Evolutionary conservation across 2,797 vertebrate species (phyloP).

Genomic region (Malurus splendens): DNA sequence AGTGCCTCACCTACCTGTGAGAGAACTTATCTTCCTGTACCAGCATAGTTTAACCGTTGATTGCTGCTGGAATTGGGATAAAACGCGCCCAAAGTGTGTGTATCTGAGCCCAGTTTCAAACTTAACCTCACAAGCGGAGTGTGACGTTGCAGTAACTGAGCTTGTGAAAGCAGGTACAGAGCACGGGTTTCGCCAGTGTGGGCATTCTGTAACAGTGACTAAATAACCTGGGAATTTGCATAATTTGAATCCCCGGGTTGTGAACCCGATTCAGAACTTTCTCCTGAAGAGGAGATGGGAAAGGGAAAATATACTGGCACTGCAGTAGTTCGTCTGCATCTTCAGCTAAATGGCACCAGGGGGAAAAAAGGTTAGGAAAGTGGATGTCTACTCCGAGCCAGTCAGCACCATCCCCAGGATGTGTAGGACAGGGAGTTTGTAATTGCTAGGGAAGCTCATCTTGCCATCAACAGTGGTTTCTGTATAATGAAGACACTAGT

Average conservation of each 20-base stretch:
- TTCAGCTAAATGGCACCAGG: background rate
- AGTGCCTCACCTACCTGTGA: accelerated
- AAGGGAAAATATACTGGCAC: background rate
- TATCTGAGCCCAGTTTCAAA: background rate
- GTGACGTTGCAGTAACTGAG: background rate
- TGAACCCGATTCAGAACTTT: background rate
- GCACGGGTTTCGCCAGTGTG: background rate
- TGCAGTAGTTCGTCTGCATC: background rate
- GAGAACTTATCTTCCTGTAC: background rate
- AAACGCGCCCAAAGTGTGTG: background rate
- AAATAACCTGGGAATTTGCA: background rate
- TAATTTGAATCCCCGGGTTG: background rate
- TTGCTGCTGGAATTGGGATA: background rate
- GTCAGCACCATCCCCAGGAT: background rate
- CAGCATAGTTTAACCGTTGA: background rate
- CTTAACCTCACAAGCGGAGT: background rate
- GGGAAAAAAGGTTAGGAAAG: accelerated
- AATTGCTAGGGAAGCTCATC: background rate
- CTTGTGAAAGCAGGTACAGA: background rate
- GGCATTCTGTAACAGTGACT: background rate
- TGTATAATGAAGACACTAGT: background rate
- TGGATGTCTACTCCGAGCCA: accelerated
- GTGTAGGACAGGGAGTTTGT: background rate
- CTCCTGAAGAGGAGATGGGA: background rate
- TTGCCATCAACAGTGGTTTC: background rate